Evolutionary conservation across 2,797 vertebrate genomes (phyloP).

Genomic region (Paguma larvata): DNA sequence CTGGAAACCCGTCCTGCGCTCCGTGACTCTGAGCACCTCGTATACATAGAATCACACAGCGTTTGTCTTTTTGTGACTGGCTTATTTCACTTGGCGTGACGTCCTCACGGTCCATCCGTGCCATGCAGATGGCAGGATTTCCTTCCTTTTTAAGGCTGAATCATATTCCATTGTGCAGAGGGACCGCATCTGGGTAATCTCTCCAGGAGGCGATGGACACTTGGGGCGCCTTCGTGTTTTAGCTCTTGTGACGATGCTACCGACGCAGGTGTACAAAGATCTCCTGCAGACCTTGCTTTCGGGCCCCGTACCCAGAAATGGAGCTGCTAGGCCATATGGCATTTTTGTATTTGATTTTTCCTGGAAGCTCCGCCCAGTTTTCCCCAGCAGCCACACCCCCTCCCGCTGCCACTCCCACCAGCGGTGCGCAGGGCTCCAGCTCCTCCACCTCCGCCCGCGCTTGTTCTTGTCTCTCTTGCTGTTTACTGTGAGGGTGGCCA

Average conservation of each 20-base stretch:
- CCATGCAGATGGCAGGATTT: background rate
- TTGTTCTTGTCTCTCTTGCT: background rate
- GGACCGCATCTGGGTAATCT: background rate
- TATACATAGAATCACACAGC: background rate
- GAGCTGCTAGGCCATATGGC: background rate
- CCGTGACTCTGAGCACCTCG: background rate
- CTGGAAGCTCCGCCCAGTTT: background rate
- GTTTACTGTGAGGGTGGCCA: background rate
- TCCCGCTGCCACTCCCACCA: background rate
- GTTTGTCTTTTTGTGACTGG: background rate
- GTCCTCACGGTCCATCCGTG: background rate
- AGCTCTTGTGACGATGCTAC: background rate
- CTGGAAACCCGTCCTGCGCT: background rate
- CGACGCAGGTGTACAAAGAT: too few relatives aligned
- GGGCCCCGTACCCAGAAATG: too few relatives aligned
- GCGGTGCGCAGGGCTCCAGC: background rate
- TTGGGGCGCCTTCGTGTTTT: background rate
- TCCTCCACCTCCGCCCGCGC: background rate
- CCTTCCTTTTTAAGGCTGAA: background rate
- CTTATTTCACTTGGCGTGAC: background rate
- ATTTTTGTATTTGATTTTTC: background rate
- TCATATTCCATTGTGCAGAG: too few relatives aligned
- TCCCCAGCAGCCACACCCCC: background rate
- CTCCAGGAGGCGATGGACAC: background rate
- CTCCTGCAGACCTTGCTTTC: background rate